These are phyloP conservation scores for Lonchura striata DNA, from an alignment of 2,113 vertebrate genomes.

Conservation along the genomic window DNA sequence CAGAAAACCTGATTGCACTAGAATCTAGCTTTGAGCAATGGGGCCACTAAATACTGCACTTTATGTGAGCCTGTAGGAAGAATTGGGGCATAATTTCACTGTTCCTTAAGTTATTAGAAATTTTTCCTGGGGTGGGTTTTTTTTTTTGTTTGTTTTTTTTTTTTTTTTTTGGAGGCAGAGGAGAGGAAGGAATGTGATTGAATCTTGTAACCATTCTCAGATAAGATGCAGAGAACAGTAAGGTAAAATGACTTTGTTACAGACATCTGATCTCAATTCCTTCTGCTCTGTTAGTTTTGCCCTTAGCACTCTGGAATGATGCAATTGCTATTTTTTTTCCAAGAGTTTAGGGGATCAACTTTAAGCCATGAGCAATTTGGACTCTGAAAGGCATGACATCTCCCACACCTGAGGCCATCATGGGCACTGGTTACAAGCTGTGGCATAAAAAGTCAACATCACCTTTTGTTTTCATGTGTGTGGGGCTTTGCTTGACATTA, in stretches of 20 bases:
- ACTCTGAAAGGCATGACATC: not conserved
- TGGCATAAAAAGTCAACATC: not conserved
- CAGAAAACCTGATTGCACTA: constrained; percentile 19
- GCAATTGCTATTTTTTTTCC: not conserved
- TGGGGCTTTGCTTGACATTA: not conserved
- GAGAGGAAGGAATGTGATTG: not conserved
- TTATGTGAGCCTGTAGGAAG: not conserved
- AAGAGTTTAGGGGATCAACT: not conserved
- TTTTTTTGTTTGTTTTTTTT: not conserved
- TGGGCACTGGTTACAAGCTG: not conserved
- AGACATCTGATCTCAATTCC: not conserved
- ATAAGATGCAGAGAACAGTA: not conserved
- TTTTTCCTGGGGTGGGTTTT: not conserved
- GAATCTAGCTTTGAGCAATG: not conserved
- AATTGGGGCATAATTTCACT: not conserved
- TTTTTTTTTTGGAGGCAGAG: not conserved
- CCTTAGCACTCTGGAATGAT: not conserved
- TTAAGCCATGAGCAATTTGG: not conserved
- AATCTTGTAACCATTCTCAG: not conserved
- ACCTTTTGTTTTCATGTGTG: not conserved
- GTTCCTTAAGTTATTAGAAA: not conserved
- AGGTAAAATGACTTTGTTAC: not conserved
- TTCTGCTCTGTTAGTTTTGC: not conserved
- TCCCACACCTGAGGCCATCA: not conserved
- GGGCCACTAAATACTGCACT: not conserved